A percentile compares a stretch with the other conserved stretches of the same genome.
These are phyloP conservation scores for Lepus americanus DNA, from an alignment of 2,113 vertebrate genomes.

Conservation along the genomic window DNA sequence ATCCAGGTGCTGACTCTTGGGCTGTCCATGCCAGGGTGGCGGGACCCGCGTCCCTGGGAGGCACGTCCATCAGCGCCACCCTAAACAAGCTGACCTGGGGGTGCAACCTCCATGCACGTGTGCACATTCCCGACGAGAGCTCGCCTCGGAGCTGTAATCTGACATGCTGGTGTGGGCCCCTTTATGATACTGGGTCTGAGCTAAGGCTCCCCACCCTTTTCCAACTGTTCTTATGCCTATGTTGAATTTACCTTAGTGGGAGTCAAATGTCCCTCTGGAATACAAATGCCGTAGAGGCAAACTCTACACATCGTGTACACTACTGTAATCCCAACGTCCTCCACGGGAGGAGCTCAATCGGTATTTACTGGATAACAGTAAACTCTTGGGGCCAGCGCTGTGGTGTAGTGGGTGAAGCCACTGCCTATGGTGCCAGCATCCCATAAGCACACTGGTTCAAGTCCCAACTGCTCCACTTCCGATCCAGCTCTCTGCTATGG, in stretches of 20 bases:
- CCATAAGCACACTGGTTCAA: too few species aligned
- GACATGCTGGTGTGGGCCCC: too few species aligned
- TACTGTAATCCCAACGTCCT: not conserved
- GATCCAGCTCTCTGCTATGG: too few species aligned
- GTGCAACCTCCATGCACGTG: fast-evolving
- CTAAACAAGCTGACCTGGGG: not conserved
- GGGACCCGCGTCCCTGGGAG: fast-evolving
- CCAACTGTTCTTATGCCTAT: not conserved
- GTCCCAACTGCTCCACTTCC: too few species aligned
- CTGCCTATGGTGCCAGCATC: too few species aligned
- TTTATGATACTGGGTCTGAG: not conserved
- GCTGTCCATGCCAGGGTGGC: not conserved
- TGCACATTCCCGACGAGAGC: not conserved
- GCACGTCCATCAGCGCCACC: fast-evolving
- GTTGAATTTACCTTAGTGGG: not conserved
- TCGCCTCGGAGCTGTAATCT: too few species aligned
- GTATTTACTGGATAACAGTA: not conserved
- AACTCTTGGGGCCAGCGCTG: too few species aligned
- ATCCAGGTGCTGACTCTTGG: not conserved
- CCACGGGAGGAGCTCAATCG: too few species aligned
- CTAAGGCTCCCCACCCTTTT: fast-evolving
- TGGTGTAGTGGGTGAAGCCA: too few species aligned
- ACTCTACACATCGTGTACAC: fast-evolving
- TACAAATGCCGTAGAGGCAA: too few species aligned
- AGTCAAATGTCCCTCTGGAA: not conserved